A percentile compares a stretch with the other conserved stretches of the same genome.
phyloP scores from a whole-genome alignment of 2,113 vertebrate species.

The Rhynchopsitta pachyrhyncha region DNA sequence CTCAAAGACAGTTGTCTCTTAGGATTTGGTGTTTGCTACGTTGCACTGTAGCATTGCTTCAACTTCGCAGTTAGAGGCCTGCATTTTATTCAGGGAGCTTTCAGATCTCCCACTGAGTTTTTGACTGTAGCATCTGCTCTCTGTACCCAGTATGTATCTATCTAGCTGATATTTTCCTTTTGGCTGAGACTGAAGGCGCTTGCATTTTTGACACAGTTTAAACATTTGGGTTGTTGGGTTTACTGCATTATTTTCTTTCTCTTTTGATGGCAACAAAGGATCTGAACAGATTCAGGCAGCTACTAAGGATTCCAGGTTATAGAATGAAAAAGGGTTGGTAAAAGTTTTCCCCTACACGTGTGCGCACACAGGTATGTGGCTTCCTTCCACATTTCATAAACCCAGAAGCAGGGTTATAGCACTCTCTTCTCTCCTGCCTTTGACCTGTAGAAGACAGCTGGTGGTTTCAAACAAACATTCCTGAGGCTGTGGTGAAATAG shows the following conservation, averaged over 20 bases:
- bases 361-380: neutral
- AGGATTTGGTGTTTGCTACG: neutral
- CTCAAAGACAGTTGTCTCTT: constrained; percentile 29
- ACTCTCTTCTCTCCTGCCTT: neutral
- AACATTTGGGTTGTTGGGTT: neutral
- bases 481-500: neutral
- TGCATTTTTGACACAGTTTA: constrained; percentile 21
- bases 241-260: neutral
- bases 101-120: neutral
- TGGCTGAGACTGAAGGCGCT: constrained; percentile 63
- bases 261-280: constrained; percentile 15
- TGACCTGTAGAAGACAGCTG: neutral
- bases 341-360: constrained; percentile 5
- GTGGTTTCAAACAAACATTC: constrained; percentile 11
- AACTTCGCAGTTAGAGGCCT: neutral
- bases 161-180: constrained; percentile 2
- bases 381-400: neutral
- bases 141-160: neutral
- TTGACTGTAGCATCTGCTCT: constrained; percentile 20
- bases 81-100: neutral
- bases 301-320: constrained; percentile 16
- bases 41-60: constrained; percentile 28
- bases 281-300: constrained; percentile 25
- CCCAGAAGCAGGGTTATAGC: neutral
- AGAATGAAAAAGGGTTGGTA: neutral